These are phyloP conservation scores for Corynorhinus townsendii DNA, from an alignment of 2,113 vertebrate species.

Conservation along the genomic window DNA sequence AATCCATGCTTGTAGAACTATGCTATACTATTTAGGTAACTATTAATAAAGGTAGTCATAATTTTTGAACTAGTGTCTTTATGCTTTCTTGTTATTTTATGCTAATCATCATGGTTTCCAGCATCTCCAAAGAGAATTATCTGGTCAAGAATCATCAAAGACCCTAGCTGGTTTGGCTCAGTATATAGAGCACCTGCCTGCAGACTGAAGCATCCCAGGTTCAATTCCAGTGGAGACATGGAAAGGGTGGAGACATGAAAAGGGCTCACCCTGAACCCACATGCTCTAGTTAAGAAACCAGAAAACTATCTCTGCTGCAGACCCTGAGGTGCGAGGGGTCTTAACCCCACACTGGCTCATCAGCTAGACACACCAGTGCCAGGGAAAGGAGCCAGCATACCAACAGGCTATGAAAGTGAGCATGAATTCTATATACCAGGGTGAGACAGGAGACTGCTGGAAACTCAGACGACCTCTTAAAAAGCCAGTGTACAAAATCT, in stretches of 20 bases:
- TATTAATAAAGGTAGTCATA: background rate
- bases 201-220: no score
- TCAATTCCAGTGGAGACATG: background rate
- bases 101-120: background rate
- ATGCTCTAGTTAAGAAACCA: background rate
- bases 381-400: background rate
- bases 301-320: background rate
- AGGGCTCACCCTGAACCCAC: background rate
- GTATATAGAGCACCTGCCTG: no score
- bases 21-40: background rate
- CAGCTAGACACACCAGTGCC: background rate
- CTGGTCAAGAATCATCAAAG: background rate
- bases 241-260: background rate
- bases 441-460: background rate
- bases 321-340: background rate
- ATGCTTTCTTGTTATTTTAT: background rate
- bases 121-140: background rate
- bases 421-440: background rate
- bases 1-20: background rate
- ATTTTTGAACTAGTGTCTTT: background rate
- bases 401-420: background rate
- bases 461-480: background rate
- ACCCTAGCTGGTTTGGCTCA: no score
- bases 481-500: background rate
- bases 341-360: background rate